Base-by-base conservation (phyloP, 2,888 invertebrate species). In the Saturnia japonica region DNA sequence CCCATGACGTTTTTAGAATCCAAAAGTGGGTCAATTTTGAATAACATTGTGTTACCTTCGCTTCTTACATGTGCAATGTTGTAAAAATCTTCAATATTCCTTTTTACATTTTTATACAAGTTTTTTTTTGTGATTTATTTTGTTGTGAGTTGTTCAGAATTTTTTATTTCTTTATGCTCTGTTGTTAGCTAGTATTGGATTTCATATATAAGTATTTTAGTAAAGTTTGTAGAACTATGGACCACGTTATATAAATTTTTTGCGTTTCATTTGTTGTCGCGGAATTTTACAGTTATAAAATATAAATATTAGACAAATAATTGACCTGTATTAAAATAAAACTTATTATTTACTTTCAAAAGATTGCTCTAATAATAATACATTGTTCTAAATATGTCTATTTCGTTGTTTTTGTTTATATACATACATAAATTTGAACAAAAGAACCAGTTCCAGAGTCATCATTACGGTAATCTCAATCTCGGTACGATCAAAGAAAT, bases 1-100 rank as follows among this genome's bases (percentile, higher is more conserved):
- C 81, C 76, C 82, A 81, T 77, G 77, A 71, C 62, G 45, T 70
- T 69, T 73, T 76, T 72, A 45, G 64, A 71, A 71, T 71, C 68
- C 70, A 69, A 67, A 74, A 74, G 64, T 76, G 40, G 64, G 64
- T 40, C 40, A 64, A 12, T 64, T 64, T 64, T 40, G 40, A 64
- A 40, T 40, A 2, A n/a, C 34, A 34, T 64, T 64, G 34, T 64
- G 34, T 64, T 40, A 64, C n/a, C 9, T 40, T 34, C 16, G 40
- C n/a, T 40, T 64, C 4, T 64, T 62, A 40, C n/a, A 40, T 34
- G 4, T 19, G 64, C 40, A 40, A n/a, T 64, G 62, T 16, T 62
- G 64, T n/a, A 40, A 64, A 64, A 34, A 64, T 34, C 14, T 40
- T 6, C 19, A n/a, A 40, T 7, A 62, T 16, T 64, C 19, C 40